These are phyloP conservation scores for Pilophorus perplexus DNA, from an alignment of 2,888 invertebrate species.

Conservation along the genomic window DNA sequence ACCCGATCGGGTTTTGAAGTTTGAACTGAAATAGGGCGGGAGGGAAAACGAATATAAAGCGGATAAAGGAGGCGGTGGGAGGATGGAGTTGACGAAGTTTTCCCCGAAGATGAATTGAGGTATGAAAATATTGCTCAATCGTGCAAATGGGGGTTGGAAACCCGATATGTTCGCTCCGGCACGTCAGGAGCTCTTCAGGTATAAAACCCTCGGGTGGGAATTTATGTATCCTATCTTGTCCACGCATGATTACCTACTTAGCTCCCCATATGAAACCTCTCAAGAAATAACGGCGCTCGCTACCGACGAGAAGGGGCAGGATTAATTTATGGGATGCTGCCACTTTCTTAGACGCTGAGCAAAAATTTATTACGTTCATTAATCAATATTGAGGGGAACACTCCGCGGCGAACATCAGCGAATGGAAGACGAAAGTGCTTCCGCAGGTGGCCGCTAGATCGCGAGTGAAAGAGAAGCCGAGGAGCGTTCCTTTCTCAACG, in stretches of 20 bases:
- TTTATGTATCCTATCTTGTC: conserved; percentile 34
- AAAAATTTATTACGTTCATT: too few species aligned
- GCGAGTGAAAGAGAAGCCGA: too few species aligned
- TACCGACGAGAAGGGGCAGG: conserved; percentile 3
- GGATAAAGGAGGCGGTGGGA: too few species aligned
- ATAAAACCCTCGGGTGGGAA: conserved; percentile 3
- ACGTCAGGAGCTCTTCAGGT: conserved; percentile 28
- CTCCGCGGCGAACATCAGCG: too few species aligned
- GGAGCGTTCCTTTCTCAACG: too few species aligned
- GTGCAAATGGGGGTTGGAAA: conserved; percentile 28
- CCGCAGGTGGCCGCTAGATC: too few species aligned
- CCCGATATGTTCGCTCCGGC: conserved; percentile 29
- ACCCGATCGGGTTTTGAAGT: too few species aligned
- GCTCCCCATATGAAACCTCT: conserved; percentile 11
- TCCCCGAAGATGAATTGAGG: conserved; percentile 9
- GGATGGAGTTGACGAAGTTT: not conserved
- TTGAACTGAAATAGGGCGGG: too few species aligned
- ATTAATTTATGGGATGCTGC: conserved; percentile 23
- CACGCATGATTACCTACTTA: conserved; percentile 41
- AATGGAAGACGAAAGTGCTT: too few species aligned
- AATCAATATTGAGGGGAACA: too few species aligned
- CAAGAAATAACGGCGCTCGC: conserved; percentile 5
- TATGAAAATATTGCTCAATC: conserved; percentile 36
- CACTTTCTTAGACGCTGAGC: too few species aligned
- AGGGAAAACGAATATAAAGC: too few species aligned